Base-by-base conservation (phyloP, 2,888 invertebrate genomes). In the Tenthredo scrophulariae region DNA sequence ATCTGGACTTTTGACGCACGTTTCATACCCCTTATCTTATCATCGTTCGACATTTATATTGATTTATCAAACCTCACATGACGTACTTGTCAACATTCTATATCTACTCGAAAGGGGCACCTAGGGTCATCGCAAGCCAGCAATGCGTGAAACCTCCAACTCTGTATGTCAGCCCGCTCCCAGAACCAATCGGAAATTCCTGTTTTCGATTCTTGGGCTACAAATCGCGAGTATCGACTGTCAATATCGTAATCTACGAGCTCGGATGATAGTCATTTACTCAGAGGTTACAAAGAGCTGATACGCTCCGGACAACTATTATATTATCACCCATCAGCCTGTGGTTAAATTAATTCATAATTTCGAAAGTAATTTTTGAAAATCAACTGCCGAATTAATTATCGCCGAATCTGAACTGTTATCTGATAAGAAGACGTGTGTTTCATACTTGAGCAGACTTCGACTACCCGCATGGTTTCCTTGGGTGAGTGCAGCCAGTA, bases 151-250 rank as follows among this genome's bases (percentile, higher is more conserved):
- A 88, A 89, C 91, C 91, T 92, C 92, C 91, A 90, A 85, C 89
- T 85, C 86, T 80, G 88, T 88, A 92, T 92, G 88, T 84, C 88
- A 88, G 87, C 92, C 92, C 89, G 90, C 88, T 92, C 90, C 90
- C 86, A 88, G 89, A 91, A 91, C 90, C 92, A 92, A 92, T 92
- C 91, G 91, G 88, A 89, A 91, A 91, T 91, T 92, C 91, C 92
- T 91, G 91, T 91, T 92, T 89, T 89, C 90, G 89, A 91, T 91
- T 89, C 87, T 86, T 88, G 87, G 85, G 86, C n/a, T 86, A 86
- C 85, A 85, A 89, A 87, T 91, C 89, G 89, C 88, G 89, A 87
- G 87, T 89, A 89, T 91, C 88, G 89, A 90, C 86, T 85, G 83
- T 85, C 87, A 87, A 88, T 88, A 86, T 77, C 84, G 29, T 75